Base-by-base conservation (phyloP, 37 sponge, comb jelly and placozoan species). In the Cladorhizidae sp. region DNA sequence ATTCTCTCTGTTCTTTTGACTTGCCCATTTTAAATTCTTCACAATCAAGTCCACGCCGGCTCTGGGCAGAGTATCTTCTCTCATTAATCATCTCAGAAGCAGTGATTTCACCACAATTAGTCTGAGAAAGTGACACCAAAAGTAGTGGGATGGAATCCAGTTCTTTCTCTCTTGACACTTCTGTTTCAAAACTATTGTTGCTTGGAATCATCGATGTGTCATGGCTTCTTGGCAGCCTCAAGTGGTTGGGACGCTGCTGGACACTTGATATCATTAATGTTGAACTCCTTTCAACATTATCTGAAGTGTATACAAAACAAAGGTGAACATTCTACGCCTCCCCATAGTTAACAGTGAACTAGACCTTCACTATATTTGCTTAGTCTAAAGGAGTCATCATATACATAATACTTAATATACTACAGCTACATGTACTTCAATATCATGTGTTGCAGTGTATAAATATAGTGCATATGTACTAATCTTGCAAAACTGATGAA, bases 281-380 rank as follows among this genome's bases (percentile, higher is more conserved):
- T 61, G 62, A n/a, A 61, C 8, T 61, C 62, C n/a, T 26, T 11
- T 8, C 25, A 22, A 61, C 22, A 61, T 61, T 61, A 61, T 22
- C 62, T 61, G 62, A 23, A 61, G 62, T 61, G 22, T 21, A 61
- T 61, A 7, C 62, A 61, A n/a, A 61, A 61, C 62, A 61, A n/a
- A 61, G 17, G 25, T n/a, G 25, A 22, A 26, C 11, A 23, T 26
- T 28, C 62, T 28, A 61, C 15, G 54, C 54, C 11, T 11, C 15
- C 15, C 15, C 11, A 18, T 18, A 15, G 54, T 52, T 52, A 52
- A 11, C 54, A 52, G 11, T 11, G 11, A n/a, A n/a, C n/a, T n/a
- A n/a, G n/a, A n/a, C n/a, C n/a, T n/a, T n/a, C n/a, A n/a, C n/a
- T n/a, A n/a, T 52, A 52, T 52, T 11, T 52, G 15, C 54, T 11